phyloP scores from a whole-genome alignment of 2,113 vertebrate genomes.

The Brevimyrus niger region DNA sequence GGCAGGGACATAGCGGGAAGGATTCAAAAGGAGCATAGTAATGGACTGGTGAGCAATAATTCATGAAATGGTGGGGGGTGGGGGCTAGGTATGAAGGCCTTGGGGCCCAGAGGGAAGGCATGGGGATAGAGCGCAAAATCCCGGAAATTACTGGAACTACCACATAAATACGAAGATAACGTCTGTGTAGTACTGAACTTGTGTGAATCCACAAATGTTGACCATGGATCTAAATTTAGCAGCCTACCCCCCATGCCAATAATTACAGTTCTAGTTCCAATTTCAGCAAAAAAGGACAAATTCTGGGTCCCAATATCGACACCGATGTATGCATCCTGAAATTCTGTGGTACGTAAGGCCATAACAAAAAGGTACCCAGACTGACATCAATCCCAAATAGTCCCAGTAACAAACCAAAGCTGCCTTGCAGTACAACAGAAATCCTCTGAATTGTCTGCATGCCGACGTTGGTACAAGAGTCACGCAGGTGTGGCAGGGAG shows the following conservation, averaged over 20 bases:
- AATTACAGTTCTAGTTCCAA: background rate
- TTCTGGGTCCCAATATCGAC: background rate
- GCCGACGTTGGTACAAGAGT: too few relatives aligned
- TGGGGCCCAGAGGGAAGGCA: background rate
- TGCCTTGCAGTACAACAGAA: background rate
- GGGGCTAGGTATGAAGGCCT: background rate
- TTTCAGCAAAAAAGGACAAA: background rate
- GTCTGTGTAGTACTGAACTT: background rate
- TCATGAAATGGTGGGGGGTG: background rate
- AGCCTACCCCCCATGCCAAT: background rate
- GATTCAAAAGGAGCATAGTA: background rate
- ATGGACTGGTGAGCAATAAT: background rate
- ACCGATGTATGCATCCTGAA: background rate
- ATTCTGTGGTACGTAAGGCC: background rate
- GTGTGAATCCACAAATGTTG: background rate
- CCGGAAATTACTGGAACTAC: background rate
- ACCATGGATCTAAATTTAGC: background rate
- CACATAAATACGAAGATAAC: background rate
- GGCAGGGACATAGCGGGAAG: conserved; percentile 9
- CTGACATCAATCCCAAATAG: background rate
- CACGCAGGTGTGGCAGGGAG: too few relatives aligned
- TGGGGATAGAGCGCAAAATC: background rate
- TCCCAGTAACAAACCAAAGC: background rate
- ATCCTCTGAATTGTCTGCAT: too few relatives aligned
- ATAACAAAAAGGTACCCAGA: background rate